Percentiles rank a stretch among this genome's conserved stretches.
phyloP scores from a whole-genome alignment of 1,140 invertebrate genomes.

The Trichonephila clavipes region DNA sequence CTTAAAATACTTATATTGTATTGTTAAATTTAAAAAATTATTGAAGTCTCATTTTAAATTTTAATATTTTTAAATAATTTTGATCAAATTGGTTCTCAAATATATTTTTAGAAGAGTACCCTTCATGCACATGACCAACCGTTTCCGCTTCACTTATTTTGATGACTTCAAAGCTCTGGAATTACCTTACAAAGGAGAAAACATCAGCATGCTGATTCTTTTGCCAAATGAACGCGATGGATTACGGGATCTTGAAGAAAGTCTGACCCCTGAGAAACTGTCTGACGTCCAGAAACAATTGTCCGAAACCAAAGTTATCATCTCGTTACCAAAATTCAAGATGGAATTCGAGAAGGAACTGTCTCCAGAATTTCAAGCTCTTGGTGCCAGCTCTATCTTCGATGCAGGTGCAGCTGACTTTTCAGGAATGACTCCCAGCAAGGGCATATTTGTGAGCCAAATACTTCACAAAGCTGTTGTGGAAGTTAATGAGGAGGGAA shows the following conservation, averaged over 20 bases:
- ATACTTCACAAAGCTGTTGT: conserved; percentile 83
- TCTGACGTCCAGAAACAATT: background rate
- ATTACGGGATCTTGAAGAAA: conserved; percentile 66
- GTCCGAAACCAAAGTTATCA: conserved; percentile 59
- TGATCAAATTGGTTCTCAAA: no score
- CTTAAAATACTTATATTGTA: no score
- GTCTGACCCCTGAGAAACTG: conserved; percentile 40
- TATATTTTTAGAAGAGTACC: conserved; percentile 81
- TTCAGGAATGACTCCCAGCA: conserved; percentile 74
- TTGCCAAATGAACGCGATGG: conserved; percentile 78
- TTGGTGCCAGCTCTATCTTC: conserved; percentile 79
- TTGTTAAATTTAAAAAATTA: no score
- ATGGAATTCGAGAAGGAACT: conserved; percentile 76
- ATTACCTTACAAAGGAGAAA: conserved; percentile 86
- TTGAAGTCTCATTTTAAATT: no score
- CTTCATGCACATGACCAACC: conserved; percentile 92
- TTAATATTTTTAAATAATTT: no score
- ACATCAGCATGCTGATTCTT: conserved; percentile 80
- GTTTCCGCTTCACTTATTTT: conserved; percentile 86
- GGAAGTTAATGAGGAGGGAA: conserved; percentile 87
- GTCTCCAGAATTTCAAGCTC: conserved; percentile 52
- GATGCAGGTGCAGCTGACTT: conserved; percentile 77
- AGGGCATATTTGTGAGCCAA: conserved; percentile 78
- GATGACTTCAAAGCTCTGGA: conserved; percentile 85
- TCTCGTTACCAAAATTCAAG: conserved; percentile 79